These are phyloP conservation scores for Cheilosia grossa DNA, from an alignment of 2,888 invertebrate genomes.

Conservation along the genomic window DNA sequence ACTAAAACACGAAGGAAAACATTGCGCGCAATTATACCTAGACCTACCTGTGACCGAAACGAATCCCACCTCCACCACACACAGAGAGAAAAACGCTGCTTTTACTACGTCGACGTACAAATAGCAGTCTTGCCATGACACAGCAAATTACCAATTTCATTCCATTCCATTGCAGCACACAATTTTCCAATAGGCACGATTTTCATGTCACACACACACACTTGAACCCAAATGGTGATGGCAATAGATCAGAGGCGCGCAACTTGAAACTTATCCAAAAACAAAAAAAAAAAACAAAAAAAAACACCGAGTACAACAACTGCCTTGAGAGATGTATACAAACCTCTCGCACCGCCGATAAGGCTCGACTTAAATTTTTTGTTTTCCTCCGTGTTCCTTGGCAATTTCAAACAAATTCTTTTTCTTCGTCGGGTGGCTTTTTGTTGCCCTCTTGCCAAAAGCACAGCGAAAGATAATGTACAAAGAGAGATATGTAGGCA, in stretches of 20 bases:
- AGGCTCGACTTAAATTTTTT: conserved; percentile 27
- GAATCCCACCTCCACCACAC: conserved; percentile 56
- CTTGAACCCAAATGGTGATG: conserved; percentile 38
- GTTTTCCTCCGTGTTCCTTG: conserved; percentile 31
- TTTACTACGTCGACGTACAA: conserved; percentile 51
- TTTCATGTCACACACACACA: conserved; percentile 63
- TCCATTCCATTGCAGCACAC: conserved; percentile 49
- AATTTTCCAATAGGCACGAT: conserved; percentile 73
- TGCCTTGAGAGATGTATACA: conserved; percentile 63
- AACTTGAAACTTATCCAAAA: conserved; percentile 29
- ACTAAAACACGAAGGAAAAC: conserved; percentile 59
- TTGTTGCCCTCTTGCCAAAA: conserved; percentile 55
- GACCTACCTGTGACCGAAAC: conserved; percentile 67
- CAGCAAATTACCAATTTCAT: conserved; percentile 72
- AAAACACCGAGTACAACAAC: conserved; percentile 40
- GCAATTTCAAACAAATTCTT: conserved; percentile 58
- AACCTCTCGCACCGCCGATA: conserved; percentile 29
- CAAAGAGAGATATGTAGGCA: conserved; percentile 35
- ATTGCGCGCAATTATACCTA: conserved; percentile 65
- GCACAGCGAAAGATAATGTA: conserved; percentile 53
- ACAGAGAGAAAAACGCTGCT: conserved; percentile 44
- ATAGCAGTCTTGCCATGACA: conserved; percentile 70
- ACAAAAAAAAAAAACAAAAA: conserved; percentile 1
- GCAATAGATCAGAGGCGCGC: conserved; percentile 65
- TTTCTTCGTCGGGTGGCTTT: conserved; percentile 14